Evolutionary conservation across 1,140 invertebrate genomes (phyloP).

Genomic region (Ceratoteleas bidentatus): DNA sequence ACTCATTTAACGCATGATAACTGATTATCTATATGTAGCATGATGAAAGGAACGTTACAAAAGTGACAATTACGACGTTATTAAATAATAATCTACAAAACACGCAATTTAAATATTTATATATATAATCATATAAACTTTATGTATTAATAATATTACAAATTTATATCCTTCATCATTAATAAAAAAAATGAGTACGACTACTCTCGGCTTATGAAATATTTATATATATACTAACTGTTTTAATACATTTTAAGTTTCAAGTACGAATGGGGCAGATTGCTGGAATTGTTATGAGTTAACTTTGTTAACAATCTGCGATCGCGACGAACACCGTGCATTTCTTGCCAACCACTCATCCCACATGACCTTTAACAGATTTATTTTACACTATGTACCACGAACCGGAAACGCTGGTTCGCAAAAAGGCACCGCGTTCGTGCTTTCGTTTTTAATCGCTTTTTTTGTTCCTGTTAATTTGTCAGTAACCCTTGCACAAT

Average conservation of each 20-base stretch:
- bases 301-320: conserved; percentile 54
- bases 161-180: conserved; percentile 58
- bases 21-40: conserved; percentile 21
- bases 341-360: too few relatives aligned
- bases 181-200: conserved; percentile 68
- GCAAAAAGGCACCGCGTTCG: too few relatives aligned
- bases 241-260: conserved; percentile 61
- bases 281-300: conserved; percentile 58
- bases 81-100: conserved; percentile 73
- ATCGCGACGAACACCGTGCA: too few relatives aligned
- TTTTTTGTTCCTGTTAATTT: conserved; percentile 21
- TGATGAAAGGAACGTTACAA: conserved; percentile 62
- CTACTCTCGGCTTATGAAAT: conserved; percentile 61
- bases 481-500: conserved; percentile 16
- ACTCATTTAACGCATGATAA: conserved; percentile 47
- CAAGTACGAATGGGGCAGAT: conserved; percentile 47
- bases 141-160: conserved; percentile 72
- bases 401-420: too few relatives aligned
- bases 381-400: too few relatives aligned
- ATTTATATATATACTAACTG: conserved; percentile 47
- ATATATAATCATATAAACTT: conserved; percentile 63
- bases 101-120: conserved; percentile 68
- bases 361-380: too few relatives aligned
- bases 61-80: conserved; percentile 49
- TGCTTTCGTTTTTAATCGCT: conserved; percentile 1